These are phyloP conservation scores for Hydrotaea diabolus DNA, from an alignment of 2,888 invertebrate genomes.

Conservation along the genomic window DNA sequence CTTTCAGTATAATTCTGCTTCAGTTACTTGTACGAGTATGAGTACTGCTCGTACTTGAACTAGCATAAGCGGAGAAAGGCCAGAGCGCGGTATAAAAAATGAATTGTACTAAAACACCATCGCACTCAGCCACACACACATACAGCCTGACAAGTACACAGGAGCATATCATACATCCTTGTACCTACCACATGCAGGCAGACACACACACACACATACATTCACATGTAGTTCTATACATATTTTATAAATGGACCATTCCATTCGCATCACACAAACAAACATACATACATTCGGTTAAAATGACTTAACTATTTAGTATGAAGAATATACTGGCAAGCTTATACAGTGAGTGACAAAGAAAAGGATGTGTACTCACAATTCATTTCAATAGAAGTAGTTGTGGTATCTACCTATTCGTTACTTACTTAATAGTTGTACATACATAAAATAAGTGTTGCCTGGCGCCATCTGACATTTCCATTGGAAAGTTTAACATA, in stretches of 20 bases:
- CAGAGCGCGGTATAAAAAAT: slow-evolving; percentile 40
- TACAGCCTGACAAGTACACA: not conserved
- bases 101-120: slow-evolving; percentile 46
- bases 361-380: no score
- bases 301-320: slow-evolving; percentile 47
- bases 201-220: not conserved
- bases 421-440: no score
- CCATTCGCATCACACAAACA: slow-evolving; percentile 24
- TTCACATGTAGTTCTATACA: slow-evolving; percentile 13
- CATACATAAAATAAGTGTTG: no score
- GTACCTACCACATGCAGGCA: slow-evolving; percentile 7
- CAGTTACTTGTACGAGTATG: not conserved
- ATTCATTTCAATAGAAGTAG: no score
- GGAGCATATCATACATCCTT: not conserved
- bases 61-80: slow-evolving; percentile 12
- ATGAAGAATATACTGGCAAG: slow-evolving; percentile 29
- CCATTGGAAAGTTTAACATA: no score
- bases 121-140: slow-evolving; percentile 36
- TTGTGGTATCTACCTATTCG: no score
- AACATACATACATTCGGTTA: slow-evolving; percentile 7
- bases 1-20: slow-evolving; percentile 58
- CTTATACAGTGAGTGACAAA: slow-evolving; percentile 13
- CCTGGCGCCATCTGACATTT: no score
- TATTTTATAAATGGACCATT: slow-evolving; percentile 49
- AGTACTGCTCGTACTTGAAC: slow-evolving; percentile 3